Percentiles rank a stretch among this genome's conserved stretches.
phyloP scores from a whole-genome alignment of 2,888 invertebrate species.

The Nomada lathburiana region DNA sequence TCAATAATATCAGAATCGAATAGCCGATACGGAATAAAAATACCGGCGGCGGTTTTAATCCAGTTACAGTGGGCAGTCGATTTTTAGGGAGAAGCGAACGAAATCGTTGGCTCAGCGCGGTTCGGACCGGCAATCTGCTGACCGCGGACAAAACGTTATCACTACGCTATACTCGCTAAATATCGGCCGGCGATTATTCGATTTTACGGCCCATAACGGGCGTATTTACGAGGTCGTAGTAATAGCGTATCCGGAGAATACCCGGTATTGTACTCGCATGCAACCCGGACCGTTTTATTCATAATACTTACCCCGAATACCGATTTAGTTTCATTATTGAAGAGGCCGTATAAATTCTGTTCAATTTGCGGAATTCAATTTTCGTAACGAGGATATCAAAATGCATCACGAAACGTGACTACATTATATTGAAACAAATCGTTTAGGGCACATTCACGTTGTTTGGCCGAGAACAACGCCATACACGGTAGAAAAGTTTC shows the following conservation, averaged over 20 bases:
- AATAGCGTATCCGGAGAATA: conserved; percentile 56
- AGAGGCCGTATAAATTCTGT: conserved; percentile 24
- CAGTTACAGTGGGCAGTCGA: background rate
- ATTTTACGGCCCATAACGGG: conserved; percentile 66
- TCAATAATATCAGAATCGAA: background rate
- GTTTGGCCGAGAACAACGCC: background rate
- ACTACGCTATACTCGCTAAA: conserved; percentile 47
- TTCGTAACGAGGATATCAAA: conserved; percentile 15
- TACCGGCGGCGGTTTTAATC: conserved; percentile 1
- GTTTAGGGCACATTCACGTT: background rate
- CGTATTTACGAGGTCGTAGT: conserved; percentile 65
- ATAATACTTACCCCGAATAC: conserved; percentile 6
- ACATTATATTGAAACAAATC: background rate
- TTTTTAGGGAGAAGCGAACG: conserved; percentile 24
- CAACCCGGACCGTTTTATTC: conserved; percentile 49
- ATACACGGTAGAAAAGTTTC: background rate
- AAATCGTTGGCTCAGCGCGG: conserved; percentile 45
- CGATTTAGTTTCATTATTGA: conserved; percentile 37
- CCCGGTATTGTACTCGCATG: conserved; percentile 37
- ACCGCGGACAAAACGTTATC: conserved; percentile 70
- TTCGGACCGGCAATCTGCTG: conserved; percentile 65
- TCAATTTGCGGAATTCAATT: conserved; percentile 41
- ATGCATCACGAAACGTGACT: background rate
- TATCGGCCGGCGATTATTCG: conserved; percentile 70
- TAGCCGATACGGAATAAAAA: background rate